Evolutionary conservation across 2,113 vertebrate species (phyloP).

Genomic region (Sinocyclocheilus rhinocerous): DNA sequence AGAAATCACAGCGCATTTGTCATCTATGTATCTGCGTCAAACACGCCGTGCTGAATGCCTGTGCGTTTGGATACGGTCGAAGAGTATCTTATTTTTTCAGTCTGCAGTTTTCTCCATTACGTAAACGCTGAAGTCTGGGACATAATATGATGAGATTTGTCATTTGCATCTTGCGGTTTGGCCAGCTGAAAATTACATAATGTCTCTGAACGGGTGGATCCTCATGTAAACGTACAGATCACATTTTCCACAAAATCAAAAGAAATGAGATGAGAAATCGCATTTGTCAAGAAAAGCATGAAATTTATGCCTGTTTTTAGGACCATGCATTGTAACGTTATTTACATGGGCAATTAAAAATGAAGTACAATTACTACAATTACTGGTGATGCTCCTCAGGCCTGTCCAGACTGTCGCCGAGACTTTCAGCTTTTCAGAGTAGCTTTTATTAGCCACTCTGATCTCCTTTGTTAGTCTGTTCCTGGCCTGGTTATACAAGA

Average conservation of each 20-base stretch:
- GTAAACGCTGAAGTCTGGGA: not conserved
- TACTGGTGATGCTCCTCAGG: no score
- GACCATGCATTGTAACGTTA: not conserved
- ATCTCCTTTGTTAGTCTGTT: no score
- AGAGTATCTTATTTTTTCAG: not conserved
- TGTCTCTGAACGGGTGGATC: not conserved
- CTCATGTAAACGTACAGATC: not conserved
- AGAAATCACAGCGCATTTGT: not conserved
- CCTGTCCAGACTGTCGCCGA: no score
- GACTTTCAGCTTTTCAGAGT: no score
- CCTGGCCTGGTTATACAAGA: no score
- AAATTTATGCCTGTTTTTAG: not conserved
- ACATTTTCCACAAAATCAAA: not conserved
- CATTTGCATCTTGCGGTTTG: not conserved
- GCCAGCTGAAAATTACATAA: not conserved
- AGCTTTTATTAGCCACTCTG: no score
- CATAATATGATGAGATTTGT: not conserved
- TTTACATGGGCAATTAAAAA: no score
- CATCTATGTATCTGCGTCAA: not conserved
- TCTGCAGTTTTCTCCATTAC: constrained; percentile 7
- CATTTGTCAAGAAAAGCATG: not conserved
- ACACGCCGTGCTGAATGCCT: no score
- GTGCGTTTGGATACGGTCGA: not conserved
- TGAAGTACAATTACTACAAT: not conserved
- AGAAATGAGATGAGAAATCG: no score